phyloP scores from a whole-genome alignment of 2,888 invertebrate species.

The Agonum fuliginosum region DNA sequence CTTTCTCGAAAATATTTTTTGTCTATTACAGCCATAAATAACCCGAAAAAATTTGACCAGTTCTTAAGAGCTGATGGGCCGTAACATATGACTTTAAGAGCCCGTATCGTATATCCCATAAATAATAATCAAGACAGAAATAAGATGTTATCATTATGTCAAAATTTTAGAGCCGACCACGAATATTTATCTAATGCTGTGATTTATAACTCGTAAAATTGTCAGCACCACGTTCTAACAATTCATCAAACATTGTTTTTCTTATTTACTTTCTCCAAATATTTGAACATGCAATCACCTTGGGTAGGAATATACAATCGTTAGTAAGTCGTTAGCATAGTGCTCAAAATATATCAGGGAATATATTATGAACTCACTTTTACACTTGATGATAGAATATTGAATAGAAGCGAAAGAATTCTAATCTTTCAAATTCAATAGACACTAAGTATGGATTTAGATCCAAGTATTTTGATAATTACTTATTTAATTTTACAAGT shows the following conservation, averaged over 20 bases:
- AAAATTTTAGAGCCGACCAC: slow-evolving; percentile 45
- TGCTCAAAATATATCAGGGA: slow-evolving; percentile 7
- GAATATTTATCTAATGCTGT: slow-evolving; percentile 51
- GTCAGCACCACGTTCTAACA: slow-evolving; percentile 17
- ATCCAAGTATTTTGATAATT: no score
- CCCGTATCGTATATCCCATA: slow-evolving; percentile 52
- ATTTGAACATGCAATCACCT: slow-evolving; percentile 25
- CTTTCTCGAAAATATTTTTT: slow-evolving; percentile 8
- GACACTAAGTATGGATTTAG: slow-evolving; percentile 5
- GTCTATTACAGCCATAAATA: slow-evolving; percentile 17
- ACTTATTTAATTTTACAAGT: no score
- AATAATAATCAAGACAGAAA: slow-evolving; percentile 55
- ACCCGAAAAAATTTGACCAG: slow-evolving; percentile 28
- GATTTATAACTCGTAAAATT: slow-evolving; percentile 56
- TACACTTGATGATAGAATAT: slow-evolving; percentile 11
- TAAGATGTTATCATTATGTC: slow-evolving; percentile 60
- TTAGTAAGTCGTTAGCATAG: slow-evolving; percentile 15
- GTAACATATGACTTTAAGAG: slow-evolving; percentile 45
- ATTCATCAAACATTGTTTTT: slow-evolving; percentile 34
- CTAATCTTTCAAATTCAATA: slow-evolving; percentile 11
- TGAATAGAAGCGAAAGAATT: slow-evolving; percentile 6
- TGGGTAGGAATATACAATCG: background rate
- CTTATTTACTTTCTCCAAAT: slow-evolving; percentile 42
- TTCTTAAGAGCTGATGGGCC: slow-evolving; percentile 23
- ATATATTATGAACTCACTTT: slow-evolving; percentile 15